Evolutionary conservation across 2,888 invertebrate species (phyloP).

Genomic region (Nemurella pictetii): DNA sequence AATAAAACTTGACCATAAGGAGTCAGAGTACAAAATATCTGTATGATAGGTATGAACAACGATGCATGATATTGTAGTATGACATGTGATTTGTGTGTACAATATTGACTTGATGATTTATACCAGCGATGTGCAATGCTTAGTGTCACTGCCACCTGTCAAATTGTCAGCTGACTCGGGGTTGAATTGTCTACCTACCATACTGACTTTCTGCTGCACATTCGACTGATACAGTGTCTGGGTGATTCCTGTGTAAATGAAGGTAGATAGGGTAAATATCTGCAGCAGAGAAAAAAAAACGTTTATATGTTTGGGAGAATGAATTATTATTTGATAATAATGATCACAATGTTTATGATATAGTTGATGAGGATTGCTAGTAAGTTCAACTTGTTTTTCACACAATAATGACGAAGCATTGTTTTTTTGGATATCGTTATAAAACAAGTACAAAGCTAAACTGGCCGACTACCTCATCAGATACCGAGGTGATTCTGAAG

Average conservation of each 20-base stretch:
- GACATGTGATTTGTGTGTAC: not conserved
- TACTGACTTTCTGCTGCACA: not conserved
- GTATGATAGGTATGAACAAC: not conserved
- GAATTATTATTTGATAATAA: not conserved
- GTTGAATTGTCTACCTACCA: not conserved
- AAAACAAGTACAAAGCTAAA: constrained; percentile 24
- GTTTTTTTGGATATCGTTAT: constrained; percentile 3
- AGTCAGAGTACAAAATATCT: not conserved
- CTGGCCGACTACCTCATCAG: constrained; percentile 18
- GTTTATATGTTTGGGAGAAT: not conserved
- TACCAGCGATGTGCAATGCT: not conserved
- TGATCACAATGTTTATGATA: not conserved
- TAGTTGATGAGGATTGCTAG: not conserved
- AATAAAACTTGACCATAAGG: not conserved
- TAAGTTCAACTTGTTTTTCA: not conserved
- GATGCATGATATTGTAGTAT: not conserved
- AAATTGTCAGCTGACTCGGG: too few relatives aligned
- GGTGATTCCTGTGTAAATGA: not conserved
- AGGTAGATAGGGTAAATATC: not conserved
- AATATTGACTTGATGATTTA: not conserved
- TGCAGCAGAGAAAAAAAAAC: not conserved
- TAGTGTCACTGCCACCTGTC: not conserved
- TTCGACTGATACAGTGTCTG: not conserved
- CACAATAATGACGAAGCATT: not conserved
- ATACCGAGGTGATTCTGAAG: not conserved